phyloP scores from a whole-genome alignment of 2,888 invertebrate genomes.

The Acronicta alni region DNA sequence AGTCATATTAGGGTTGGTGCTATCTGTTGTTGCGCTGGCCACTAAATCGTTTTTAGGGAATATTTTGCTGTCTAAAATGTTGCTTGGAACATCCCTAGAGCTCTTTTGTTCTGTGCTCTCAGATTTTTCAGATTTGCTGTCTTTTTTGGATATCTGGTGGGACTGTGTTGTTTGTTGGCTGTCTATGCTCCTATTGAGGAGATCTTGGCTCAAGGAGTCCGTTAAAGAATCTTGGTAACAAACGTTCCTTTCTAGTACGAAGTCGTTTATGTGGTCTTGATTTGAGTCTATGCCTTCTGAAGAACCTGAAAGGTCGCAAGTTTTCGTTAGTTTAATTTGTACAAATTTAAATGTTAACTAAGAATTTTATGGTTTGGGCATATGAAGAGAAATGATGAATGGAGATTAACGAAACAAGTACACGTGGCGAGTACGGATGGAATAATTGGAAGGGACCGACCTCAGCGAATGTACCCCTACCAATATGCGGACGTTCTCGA shows the following conservation, averaged over 20 bases:
- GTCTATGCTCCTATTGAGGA: conserved; percentile 78
- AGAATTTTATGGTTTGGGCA: no score
- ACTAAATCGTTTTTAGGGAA: conserved; percentile 70
- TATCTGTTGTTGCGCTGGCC: conserved; percentile 80
- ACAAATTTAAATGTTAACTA: no score
- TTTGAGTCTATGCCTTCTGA: conserved; percentile 81
- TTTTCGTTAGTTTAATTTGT: no score
- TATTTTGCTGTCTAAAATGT: conserved; percentile 78
- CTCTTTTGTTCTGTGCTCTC: conserved; percentile 82
- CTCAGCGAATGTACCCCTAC: no score
- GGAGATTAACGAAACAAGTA: no score
- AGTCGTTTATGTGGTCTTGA: conserved; percentile 84
- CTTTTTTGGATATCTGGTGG: conserved; percentile 72
- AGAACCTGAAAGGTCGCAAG: conserved; percentile 73
- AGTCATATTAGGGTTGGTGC: conserved; percentile 81
- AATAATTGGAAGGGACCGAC: no score
- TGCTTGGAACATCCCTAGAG: conserved; percentile 79
- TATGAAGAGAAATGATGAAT: no score
- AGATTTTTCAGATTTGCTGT: conserved; percentile 78
- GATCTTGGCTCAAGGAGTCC: conserved; percentile 82
- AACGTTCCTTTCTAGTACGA: conserved; percentile 83
- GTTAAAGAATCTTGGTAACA: conserved; percentile 87
- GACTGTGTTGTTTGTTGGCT: conserved; percentile 69
- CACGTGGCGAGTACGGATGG: no score
- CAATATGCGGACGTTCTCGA: no score